phyloP scores from a whole-genome alignment of 2,797 vertebrate genomes.

The Todus mexicanus region DNA sequence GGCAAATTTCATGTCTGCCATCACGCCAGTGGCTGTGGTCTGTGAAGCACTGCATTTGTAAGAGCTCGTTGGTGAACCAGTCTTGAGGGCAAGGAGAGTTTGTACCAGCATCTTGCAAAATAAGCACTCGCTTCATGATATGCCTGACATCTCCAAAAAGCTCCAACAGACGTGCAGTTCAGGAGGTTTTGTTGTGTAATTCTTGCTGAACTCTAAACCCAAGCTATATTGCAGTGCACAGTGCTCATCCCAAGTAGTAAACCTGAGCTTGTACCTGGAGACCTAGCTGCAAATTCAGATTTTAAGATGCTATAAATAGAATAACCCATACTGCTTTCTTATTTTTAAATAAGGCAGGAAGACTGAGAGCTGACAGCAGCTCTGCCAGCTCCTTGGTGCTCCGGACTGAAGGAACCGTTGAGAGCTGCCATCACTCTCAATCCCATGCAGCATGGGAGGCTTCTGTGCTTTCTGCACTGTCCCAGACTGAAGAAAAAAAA shows the following conservation, averaged over 20 bases:
- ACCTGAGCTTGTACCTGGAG: not conserved
- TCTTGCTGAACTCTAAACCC: not conserved
- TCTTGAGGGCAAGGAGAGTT: not conserved
- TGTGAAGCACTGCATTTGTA: not conserved
- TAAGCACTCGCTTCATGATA: not conserved
- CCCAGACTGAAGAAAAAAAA: not conserved
- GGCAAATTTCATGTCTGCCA: not conserved
- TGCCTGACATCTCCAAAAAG: not conserved
- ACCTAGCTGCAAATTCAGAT: not conserved
- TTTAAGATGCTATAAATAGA: not conserved
- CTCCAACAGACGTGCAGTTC: accelerated
- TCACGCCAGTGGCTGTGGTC: not conserved
- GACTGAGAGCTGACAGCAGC: not conserved
- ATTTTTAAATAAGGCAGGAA: not conserved
- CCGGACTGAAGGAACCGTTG: accelerated
- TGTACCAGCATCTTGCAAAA: not conserved
- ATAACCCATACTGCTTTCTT: not conserved
- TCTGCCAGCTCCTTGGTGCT: not conserved
- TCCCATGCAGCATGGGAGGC: not conserved
- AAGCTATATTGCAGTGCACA: not conserved
- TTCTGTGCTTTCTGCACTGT: not conserved
- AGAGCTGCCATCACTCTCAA: accelerated
- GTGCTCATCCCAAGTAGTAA: not conserved
- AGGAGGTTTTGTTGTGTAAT: not conserved
- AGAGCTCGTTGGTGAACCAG: not conserved